phyloP scores from a whole-genome alignment of 53 echinoderm and acorn worm genomes.

The Temnopleurus reevesii region DNA sequence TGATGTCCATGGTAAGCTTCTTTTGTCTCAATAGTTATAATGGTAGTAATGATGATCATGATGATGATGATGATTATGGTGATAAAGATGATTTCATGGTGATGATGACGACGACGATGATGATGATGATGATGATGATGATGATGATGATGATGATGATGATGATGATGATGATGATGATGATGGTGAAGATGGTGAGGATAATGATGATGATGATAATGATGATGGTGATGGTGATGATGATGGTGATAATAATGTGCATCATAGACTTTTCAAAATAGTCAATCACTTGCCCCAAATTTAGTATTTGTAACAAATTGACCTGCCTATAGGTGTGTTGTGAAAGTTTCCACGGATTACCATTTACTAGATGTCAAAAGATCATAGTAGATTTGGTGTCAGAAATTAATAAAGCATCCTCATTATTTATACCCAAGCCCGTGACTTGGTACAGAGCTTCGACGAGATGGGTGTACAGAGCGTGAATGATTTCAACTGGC shows the following conservation, averaged over 20 bases:
- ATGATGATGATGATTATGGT: too few relatives aligned
- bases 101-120: background rate
- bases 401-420: too few relatives aligned
- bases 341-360: too few relatives aligned
- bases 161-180: background rate
- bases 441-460: conserved; percentile 88
- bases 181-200: background rate
- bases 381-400: too few relatives aligned
- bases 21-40: too few relatives aligned
- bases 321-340: too few relatives aligned
- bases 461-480: conserved; percentile 82
- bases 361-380: too few relatives aligned
- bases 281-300: background rate
- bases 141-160: background rate
- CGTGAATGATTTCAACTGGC: conserved; percentile 96
- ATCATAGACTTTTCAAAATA: background rate
- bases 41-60: too few relatives aligned
- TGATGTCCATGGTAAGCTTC: conserved; percentile 91
- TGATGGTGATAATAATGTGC: background rate
- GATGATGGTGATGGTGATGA: background rate
- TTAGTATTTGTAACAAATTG: too few relatives aligned
- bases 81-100: too few relatives aligned
- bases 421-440: conserved; percentile 58
- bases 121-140: background rate
- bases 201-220: background rate